Evolutionary conservation across 2,797 vertebrate genomes (phyloP).

Genomic region (Gadopsis marmoratus): DNA sequence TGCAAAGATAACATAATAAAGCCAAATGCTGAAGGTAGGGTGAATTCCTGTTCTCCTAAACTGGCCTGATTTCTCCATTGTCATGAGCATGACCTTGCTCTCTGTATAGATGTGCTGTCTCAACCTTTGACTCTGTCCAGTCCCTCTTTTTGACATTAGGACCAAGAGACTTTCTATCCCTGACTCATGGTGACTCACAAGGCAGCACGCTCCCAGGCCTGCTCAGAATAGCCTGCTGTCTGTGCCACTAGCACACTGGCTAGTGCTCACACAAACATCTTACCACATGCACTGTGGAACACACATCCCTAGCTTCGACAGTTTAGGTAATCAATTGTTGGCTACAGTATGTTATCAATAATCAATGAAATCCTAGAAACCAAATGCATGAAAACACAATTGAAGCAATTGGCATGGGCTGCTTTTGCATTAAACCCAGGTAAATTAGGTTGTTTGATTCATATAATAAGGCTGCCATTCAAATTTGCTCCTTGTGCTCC

Average conservation of each 20-base stretch:
- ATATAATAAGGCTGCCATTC: background rate
- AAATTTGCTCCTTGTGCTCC: background rate
- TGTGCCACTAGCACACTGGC: conserved; percentile 73
- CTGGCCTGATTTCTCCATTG: background rate
- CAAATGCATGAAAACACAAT: background rate
- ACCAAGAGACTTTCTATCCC: conserved; percentile 61
- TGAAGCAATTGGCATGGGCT: background rate
- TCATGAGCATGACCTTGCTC: background rate
- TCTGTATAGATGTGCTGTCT: background rate
- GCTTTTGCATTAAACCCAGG: background rate
- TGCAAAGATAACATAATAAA: background rate
- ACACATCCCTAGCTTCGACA: background rate
- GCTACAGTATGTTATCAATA: background rate
- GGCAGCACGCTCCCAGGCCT: conserved; percentile 70
- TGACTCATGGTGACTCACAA: conserved; percentile 79
- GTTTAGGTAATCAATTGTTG: background rate
- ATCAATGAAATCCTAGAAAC: background rate
- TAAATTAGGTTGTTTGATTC: background rate
- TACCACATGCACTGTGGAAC: background rate
- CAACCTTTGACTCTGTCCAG: conserved; percentile 20
- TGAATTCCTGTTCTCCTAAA: background rate
- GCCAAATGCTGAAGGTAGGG: background rate
- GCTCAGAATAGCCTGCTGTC: conserved; percentile 77
- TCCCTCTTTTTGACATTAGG: conserved; percentile 61
- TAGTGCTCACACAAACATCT: conserved; percentile 40